Base-by-base conservation (phyloP, 1,140 invertebrate species). In the Saccostrea echinata region DNA sequence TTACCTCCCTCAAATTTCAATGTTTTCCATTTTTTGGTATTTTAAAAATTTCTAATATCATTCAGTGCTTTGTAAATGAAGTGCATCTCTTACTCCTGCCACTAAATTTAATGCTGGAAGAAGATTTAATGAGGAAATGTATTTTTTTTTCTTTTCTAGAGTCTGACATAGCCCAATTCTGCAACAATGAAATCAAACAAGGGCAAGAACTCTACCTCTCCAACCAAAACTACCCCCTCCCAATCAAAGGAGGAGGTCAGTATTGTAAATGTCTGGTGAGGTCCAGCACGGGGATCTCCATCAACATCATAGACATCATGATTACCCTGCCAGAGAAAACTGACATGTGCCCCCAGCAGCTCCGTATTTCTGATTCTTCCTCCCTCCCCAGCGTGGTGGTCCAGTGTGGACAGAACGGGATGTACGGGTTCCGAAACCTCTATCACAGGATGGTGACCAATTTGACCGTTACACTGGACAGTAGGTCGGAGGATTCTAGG, bases 291-390 rank as follows among this genome's bases (percentile, higher is more conserved):
- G 91, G 91, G 0, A 88, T 93, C 27, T 89, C 87, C 84, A 88
- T 93, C 18, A 88, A 92, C 33, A 90, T 91, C 33, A 89, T 93
- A 13, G 92, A 93, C 81, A 90, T 93, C 13, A 88, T 93, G 57
- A 86, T 93, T 30, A 88, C 89, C 33, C 57, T 86, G 61, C 84
- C 88, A 0, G 87, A 91, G n/a, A 76, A 88, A 33, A n/a, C 76
- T 43, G n/a, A 86, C 71, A 18, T 88, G 16, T 90, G 88, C 53
- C 53, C 64, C 13, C 86, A 89, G n/a, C 30, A 85, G 21, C 86
- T 92, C 12, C 84, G 71, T 3, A 91, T 93, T 11, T 52, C 88
- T 24, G 91, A 92, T 83, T 71, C 81, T 0, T 71, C 68, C 8
- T 71, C 68, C 13, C 84, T 87, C 24, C 84, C 81, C 2, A 90